Base-by-base conservation (phyloP, 2,888 invertebrate species). In the Drosophila greeni region DNA sequence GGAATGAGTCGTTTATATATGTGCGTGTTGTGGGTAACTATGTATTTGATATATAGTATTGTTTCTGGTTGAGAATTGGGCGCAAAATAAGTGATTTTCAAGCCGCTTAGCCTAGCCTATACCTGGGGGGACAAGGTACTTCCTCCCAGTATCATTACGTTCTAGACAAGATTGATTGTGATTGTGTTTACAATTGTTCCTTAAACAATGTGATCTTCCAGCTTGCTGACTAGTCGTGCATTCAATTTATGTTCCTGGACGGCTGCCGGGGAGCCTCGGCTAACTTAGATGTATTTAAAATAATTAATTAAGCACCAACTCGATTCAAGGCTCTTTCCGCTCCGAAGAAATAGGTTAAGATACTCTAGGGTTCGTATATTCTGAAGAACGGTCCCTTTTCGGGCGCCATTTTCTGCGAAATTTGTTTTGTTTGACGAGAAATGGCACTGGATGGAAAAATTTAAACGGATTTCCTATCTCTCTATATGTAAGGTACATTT, bases 1-100 rank as follows among this genome's bases (percentile, higher is more conserved):
- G 88, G 88, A 87, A 87, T 87, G 88, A 87, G 87, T 86, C 85
- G 85, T 85, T 73, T 82, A 74, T 83, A 66, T 75, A 70, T 75
- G 49, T 66, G 54, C 49, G 33, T 65, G 23, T 53, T 53, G 20
- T 37, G 34, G 33, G 52, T n/a, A 8, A 20, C 45, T 31, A 45
- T 42, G 42, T 31, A 20, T 55, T 43, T 42, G 20, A 45, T 58
- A 56, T 61, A 48, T 71, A 49, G 59, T 49, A 34, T 55, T 66
- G 62, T n/a, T 54, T 66, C 23, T 61, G 62, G 48, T 57, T 42
- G 53, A 34, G n/a, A 29, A 37, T 54, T 66, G 59, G 56, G 43
- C 72, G 40, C 73, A 54, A 62, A 69, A 85, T 85, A 86, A 86
- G 86, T 86, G 86, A 86, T 86, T 76, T 85, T 75, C 60, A 64